Base-by-base conservation (phyloP, 2,797 vertebrate species). In the Sebastes cheni region DNA sequence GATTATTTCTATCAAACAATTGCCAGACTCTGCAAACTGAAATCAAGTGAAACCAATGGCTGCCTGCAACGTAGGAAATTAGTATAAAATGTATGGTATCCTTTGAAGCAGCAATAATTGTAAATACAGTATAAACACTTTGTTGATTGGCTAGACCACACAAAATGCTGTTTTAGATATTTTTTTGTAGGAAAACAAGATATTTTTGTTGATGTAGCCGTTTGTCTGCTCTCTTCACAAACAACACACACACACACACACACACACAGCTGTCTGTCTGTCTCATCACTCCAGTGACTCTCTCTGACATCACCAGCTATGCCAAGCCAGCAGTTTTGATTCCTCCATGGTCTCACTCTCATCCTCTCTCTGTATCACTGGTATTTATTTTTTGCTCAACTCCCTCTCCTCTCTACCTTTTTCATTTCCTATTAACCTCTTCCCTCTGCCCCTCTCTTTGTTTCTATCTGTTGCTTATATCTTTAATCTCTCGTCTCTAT, bases 301-400 rank as follows among this genome's bases (percentile, higher is more conserved):
- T 70, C 52, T 81, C 64, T 52, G 80, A 74, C 81, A 72, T 84
- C 74, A 50, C 52, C 13, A 55, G 16, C 66, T 77, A 16, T 67
- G 75, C 82, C 32, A 67, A 80, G 58, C 27, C 79, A 77, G 77
- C 86, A 85, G 8, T 81, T 89, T 67, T 60, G 14, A 60, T 84
- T 77, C 55, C 69, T 71, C 55, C 4, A 8, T 42, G 78, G 54
- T 42, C 39, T 59, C 46, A 2, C 30, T 79, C 20, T 54, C 59
- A 55, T 70, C 29, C 46, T 55, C 27, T 58, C 65, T 72, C 52
- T 82, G 22, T 66, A 30, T 42, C 61, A 8, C 59, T 52, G 20
- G 77, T 54, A 18, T 68, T 79, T 34, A 34, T 66, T 75, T 67
- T 67, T 32, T 20, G 23, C 54, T 72, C 13, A 9, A 39, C 9